These are phyloP conservation scores for Lamprologus callipterus DNA, from an alignment of 2,113 vertebrate species.

Conservation along the genomic window DNA sequence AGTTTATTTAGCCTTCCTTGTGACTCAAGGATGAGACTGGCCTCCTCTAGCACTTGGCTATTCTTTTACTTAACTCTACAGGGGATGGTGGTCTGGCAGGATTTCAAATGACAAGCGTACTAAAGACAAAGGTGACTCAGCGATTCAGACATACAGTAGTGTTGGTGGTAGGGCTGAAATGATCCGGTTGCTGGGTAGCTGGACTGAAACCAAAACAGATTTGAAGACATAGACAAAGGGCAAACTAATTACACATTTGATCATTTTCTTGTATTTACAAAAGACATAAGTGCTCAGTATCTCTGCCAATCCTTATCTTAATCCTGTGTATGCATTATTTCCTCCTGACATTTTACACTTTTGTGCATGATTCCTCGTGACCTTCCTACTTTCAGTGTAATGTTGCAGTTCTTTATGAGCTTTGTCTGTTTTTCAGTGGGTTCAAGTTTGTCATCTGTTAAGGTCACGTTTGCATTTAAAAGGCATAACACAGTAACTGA, in stretches of 20 bases:
- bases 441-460: not conserved
- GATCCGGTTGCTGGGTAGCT: not conserved
- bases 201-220: not conserved
- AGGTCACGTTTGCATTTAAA: not conserved
- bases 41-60: slow-evolving; percentile 42
- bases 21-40: slow-evolving; percentile 54
- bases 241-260: not conserved
- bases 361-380: not conserved
- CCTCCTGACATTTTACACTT: not conserved
- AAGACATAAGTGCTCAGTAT: not conserved
- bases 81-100: slow-evolving; percentile 17
- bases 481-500: not conserved
- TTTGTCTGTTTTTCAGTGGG: not conserved
- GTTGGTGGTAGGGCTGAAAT: not conserved
- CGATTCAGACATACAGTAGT: not conserved
- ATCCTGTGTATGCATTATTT: not conserved
- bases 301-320: slow-evolving; percentile 22
- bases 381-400: not conserved
- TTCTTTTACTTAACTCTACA: slow-evolving; percentile 37
- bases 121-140: slow-evolving; percentile 35
- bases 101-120: slow-evolving; percentile 31
- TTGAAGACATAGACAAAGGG: not conserved
- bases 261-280: slow-evolving; percentile 28
- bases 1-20: slow-evolving; percentile 64
- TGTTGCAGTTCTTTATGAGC: not conserved